phyloP scores from a whole-genome alignment of 1,140 invertebrate species.

The Drosophila sulfurigaster region DNA sequence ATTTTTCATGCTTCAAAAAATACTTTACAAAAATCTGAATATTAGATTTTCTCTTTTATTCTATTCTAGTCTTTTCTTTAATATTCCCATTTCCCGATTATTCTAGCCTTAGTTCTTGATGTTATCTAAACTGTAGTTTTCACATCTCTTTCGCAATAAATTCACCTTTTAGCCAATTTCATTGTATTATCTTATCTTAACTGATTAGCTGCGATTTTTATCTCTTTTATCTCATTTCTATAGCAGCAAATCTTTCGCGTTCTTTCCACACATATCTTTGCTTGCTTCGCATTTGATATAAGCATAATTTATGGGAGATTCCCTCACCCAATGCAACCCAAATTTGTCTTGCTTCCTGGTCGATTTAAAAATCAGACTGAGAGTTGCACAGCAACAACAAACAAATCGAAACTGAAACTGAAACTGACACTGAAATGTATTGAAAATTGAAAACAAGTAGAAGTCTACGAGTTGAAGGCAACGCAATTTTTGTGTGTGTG shows the following conservation, averaged over 20 bases:
- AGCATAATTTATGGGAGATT: not conserved
- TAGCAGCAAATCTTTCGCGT: not conserved
- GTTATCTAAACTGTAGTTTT: not conserved
- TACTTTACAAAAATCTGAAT: no score
- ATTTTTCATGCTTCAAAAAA: not conserved
- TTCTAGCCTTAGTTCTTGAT: not conserved
- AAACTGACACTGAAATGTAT: slow-evolving; percentile 11
- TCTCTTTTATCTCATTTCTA: not conserved
- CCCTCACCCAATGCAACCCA: not conserved
- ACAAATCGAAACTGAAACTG: slow-evolving; percentile 12
- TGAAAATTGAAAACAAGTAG: slow-evolving; percentile 23
- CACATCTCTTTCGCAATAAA: not conserved
- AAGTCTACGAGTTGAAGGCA: slow-evolving; percentile 46
- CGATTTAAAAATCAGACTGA: slow-evolving; percentile 27
- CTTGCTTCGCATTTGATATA: no score
- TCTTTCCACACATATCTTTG: no score
- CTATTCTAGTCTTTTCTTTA: not conserved
- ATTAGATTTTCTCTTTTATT: not conserved
- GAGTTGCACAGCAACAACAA: slow-evolving; percentile 35
- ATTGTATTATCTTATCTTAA: slow-evolving; percentile 23
- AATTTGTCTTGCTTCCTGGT: slow-evolving; percentile 4
- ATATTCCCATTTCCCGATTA: not conserved
- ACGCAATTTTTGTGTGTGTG: slow-evolving; percentile 8
- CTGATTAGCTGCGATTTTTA: not conserved
- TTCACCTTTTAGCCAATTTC: slow-evolving; percentile 3